Evolutionary conservation across 2,888 invertebrate species (phyloP).

Genomic region (Sphaerophoria rueppellii): DNA sequence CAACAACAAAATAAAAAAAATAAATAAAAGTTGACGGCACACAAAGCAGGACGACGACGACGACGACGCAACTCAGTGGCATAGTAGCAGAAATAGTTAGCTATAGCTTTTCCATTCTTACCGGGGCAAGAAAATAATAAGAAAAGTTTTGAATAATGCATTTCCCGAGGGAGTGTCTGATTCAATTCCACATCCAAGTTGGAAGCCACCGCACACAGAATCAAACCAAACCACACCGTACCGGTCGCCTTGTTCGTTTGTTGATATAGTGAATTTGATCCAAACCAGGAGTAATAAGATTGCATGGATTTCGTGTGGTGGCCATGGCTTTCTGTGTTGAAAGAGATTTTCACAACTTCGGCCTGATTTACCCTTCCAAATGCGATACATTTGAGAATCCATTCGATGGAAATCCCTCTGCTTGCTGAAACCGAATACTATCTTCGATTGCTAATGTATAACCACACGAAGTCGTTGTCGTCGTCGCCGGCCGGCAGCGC

Average conservation of each 20-base stretch:
- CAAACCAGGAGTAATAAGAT: conserved; percentile 43
- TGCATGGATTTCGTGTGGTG: conserved; percentile 39
- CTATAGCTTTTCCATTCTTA: conserved; percentile 21
- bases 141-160: conserved; percentile 74
- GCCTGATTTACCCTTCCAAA: conserved; percentile 2
- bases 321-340: conserved; percentile 23
- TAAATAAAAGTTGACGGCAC: conserved; percentile 2
- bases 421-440: conserved; percentile 11
- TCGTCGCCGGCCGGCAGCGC: not conserved
- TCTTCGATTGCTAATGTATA: conserved; percentile 54
- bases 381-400: conserved; percentile 19
- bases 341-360: conserved; percentile 27
- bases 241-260: not conserved
- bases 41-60: not conserved
- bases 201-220: not conserved
- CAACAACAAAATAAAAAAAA: conserved; percentile 24
- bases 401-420: conserved; percentile 5
- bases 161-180: conserved; percentile 68
- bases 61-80: not conserved
- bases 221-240: not conserved
- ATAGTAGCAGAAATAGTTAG: conserved; percentile 28
- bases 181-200: conserved; percentile 54
- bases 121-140: conserved; percentile 67
- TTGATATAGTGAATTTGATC: not conserved
- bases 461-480: conserved; percentile 3